Evolutionary conservation across 2,888 invertebrate species (phyloP), one percentile per base, ranked within the genome.

Genomic region (Plemyria rubiginata): DNA sequence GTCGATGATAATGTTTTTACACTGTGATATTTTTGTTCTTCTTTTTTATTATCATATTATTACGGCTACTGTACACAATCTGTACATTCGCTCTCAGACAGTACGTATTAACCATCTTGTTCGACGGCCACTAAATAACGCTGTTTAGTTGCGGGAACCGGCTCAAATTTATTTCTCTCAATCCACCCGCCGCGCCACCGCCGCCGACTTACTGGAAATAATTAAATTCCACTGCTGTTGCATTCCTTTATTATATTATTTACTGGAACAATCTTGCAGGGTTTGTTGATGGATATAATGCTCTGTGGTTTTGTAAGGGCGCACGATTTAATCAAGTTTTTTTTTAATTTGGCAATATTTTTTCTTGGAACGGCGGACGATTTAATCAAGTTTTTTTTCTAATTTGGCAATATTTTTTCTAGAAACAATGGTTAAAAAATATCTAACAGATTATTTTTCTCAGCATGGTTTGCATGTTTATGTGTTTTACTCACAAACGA

Each of bases 241-340:
- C 77, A 81, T 82, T 82, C 78, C 72, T 74, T 79, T 81, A 81
- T 82, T 80, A 82, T 80, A 82, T 81, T 82, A 84, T 85, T 82
- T 84, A 85, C 82, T 73, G 79, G 77, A 72, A 68, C 72, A 67
- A 76, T 41, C 57, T 61, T 62, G 28, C 11, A 57, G 53, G 51
- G 48, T 15, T 38, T 36, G 11, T 54, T 49, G 50, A 32, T 36
- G 50, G 32, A 50, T 15, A 11, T 9, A n/a, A 54, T 32, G 48
- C 38, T 13, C 13, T 28, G 15, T 8, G 32, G 4, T 50, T 43
- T 49, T 48, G 28, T 38, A 38, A 38, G 16, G 36, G 45, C n/a
- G 16, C 11, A 11, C 2, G 22, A 48, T n/a, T 22, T 48, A 11
- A 38, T 38, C 11, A 38, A 38, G 11, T 0, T 38, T 38, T 38